Evolutionary conservation across 2,113 vertebrate genomes (phyloP), one percentile per base, ranked within the genome.

Genomic region (Hystrix brachyura): DNA sequence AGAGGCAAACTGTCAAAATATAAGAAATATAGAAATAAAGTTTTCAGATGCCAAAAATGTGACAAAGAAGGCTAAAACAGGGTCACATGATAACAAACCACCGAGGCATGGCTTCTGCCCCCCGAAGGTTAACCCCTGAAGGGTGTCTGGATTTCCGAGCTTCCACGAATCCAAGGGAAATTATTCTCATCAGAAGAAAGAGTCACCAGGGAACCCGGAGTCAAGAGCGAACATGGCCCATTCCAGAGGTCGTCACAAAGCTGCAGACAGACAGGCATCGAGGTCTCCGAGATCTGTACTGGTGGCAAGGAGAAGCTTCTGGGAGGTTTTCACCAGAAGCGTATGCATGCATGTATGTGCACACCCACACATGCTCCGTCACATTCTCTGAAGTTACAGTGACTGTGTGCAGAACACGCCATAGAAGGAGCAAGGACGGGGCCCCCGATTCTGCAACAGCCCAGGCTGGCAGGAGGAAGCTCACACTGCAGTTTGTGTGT

Each of bases 201-300:
- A 10, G 57, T 15, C 19, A 21, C 34, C 1, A n/a, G 1, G 15
- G 43, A 84, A 25, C 27, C 12, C 27, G 0, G 7, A 64, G 67
- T 18, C 1, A 23, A 46, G 19, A 71, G 65, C 3, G 25, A 69
- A 83, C 0, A 0, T 3, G 19, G 38, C 32, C 9, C 0, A 2
- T 48, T 43, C 38, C 78, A 51, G 17, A 57, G 18, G 48, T 53
- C 5, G 3, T 29, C 13, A 3, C 14, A 60, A 64, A 18, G 32
- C 79, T 5, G 27, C 59, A n/a, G 83, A 48, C 0, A 32, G 38
- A 34, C 17, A 34, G 46, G 5, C 3, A 10, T 43, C 2, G 0
- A 64, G 34, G 17, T 91, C 67, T 25, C 48, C 48, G 10, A 94
- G 46, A 80, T 79, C 83, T 92, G 27, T 48, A 76, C 87, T 67